Base-by-base conservation (phyloP, 2,888 invertebrate species). In the Erebia ligea region DNA sequence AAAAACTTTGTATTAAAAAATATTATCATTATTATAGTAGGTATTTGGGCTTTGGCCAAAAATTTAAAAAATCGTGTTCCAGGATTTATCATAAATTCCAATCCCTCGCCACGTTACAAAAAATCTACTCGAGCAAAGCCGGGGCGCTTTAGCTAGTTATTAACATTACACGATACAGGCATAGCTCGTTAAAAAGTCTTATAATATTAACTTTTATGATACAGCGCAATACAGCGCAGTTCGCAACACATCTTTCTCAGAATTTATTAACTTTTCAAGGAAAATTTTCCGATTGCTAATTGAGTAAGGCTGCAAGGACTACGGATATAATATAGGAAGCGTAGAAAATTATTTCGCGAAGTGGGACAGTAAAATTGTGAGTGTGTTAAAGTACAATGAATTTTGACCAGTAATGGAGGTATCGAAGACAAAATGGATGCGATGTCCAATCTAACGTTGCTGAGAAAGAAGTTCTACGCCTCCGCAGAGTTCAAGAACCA, bases 401-500 rank as follows among this genome's bases (percentile, higher is more conserved):
- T 58, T 61, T 48, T 48, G 6, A 45, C 11, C n/a, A 62, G 25
- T 15, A 21, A 62, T 62, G 62, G 21, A 48, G 48, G 9, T 13
- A 25, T 21, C 15, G 45, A 8, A 21, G 48, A 54, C 57, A 67
- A 74, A 78, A 88, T 88, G 88, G 86, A 87, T 81, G 62, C 82
- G 17, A 85, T 87, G 85, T 74, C 80, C 77, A 89, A 90, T 71
- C 83, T 86, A 34, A 86, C 84, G 42, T 78, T 87, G 72, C 85
- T 86, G 73, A 80, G 87, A 25, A 81, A 87, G 67, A 87, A 85
- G 76, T 89, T 90, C 76, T 87, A 88, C 75, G 85, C 83, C 1
- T 79, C 79, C 4, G 83, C 86, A 78, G 80, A 85, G 52, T 87
- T 89, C 76, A 86, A 84, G 74, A 83, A 85, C 42, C 75, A 81